These are phyloP conservation scores for Cheilosia scutellata DNA, from an alignment of 2,888 invertebrate genomes.

Conservation along the genomic window DNA sequence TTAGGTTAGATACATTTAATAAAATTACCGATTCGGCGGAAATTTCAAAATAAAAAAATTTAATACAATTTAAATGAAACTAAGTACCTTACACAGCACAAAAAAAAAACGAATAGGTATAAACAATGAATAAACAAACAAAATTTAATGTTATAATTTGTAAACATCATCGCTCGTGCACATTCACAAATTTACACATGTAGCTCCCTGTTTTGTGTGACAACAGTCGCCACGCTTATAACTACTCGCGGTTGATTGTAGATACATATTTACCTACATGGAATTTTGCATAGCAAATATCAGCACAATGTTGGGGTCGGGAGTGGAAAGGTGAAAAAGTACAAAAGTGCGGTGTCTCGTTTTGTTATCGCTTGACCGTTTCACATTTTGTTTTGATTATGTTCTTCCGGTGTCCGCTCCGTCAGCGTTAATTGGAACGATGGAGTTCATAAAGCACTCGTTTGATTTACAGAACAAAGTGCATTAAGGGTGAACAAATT, in stretches of 20 bases:
- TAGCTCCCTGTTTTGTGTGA: constrained; percentile 50
- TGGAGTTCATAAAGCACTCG: constrained; percentile 60
- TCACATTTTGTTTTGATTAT: constrained; percentile 48
- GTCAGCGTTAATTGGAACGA: constrained; percentile 45
- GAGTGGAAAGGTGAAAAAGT: constrained; percentile 41
- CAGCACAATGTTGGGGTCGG: constrained; percentile 9
- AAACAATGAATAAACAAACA: constrained; percentile 14
- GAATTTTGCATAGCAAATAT: constrained; percentile 58
- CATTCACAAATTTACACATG: constrained; percentile 64
- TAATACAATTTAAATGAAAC: not conserved
- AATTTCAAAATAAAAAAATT: constrained; percentile 14
- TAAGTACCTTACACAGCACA: not conserved
- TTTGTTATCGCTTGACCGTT: constrained; percentile 54
- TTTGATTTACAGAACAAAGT: constrained; percentile 61
- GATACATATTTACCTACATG: constrained; percentile 40
- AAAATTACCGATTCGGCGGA: constrained; percentile 31
- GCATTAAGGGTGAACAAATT: constrained; percentile 51
- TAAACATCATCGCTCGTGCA: constrained; percentile 61
- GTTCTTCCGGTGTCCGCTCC: constrained; percentile 18
- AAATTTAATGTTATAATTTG: constrained; percentile 50
- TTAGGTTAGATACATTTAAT: not conserved
- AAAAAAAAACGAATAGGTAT: too few relatives aligned
- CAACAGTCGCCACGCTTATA: constrained; percentile 46
- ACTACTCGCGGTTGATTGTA: constrained; percentile 42
- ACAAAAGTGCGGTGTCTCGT: constrained; percentile 43